phyloP scores from a whole-genome alignment of 2,888 invertebrate genomes.

The Rhorus exstirpatorius region DNA sequence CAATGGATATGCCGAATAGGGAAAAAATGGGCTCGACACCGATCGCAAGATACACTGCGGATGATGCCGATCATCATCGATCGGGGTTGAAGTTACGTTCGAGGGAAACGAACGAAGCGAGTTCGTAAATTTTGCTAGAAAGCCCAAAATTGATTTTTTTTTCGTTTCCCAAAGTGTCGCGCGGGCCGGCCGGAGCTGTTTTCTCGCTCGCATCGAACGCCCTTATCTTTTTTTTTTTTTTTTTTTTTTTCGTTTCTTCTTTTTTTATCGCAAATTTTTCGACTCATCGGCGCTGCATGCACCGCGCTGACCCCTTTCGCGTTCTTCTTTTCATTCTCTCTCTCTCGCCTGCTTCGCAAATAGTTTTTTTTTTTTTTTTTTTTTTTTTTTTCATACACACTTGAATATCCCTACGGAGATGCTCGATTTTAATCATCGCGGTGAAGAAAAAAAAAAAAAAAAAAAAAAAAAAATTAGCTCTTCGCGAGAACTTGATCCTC shows the following conservation, averaged over 20 bases:
- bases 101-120: slow-evolving; percentile 10
- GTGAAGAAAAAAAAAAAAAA: slow-evolving; percentile 37
- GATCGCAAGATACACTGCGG: too few species aligned
- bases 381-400: background rate
- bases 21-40: background rate
- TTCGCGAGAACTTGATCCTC: slow-evolving; percentile 75
- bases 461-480: slow-evolving; percentile 56
- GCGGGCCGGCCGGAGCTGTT: too few species aligned
- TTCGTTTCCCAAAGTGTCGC: too few species aligned
- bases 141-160: too few species aligned
- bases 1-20: slow-evolving; percentile 45
- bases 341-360: background rate
- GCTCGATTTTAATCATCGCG: slow-evolving; percentile 29
- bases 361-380: background rate
- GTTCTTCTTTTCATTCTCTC: background rate
- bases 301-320: background rate
- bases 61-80: background rate
- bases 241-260: background rate
- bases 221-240: too few species aligned
- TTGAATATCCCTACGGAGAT: slow-evolving; percentile 11
- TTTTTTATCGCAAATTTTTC: background rate
- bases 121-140: too few species aligned
- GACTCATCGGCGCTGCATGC: too few species aligned
- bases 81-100: too few species aligned
- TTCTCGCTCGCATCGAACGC: too few species aligned